Evolutionary conservation across 2,797 vertebrate genomes (phyloP), one percentile per base, ranked within the genome.

Genomic region (Halcyon smyrnensis): DNA sequence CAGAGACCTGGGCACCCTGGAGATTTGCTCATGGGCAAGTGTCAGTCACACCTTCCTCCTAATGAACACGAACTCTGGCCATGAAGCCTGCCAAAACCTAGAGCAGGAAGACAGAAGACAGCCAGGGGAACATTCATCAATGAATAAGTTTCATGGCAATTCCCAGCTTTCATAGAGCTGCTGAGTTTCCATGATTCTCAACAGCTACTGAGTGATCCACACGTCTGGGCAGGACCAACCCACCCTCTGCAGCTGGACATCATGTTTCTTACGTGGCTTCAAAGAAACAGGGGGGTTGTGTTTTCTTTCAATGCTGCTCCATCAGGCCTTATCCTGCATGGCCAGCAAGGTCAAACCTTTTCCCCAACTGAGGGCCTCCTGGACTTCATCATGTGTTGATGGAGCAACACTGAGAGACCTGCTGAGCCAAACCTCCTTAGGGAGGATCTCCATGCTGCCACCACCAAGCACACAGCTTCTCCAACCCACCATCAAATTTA

Each of bases 141-240:
- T 70, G 71, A 92, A 70, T 23, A 56, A 59, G 34, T 53, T 92
- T 79, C 53, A 65, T 59, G 46, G 83, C 89, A 93, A 95, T 53
- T 45, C 16, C 3, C 20, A 32, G 24, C 50, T 73, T 73, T 77
- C 43, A 56, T 74, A 41, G 23, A 43, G 60, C n/a, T 32, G 18
- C 56, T n/a, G 53, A 36, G 13, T 37, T 80, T 75, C 11, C 0
- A 39, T 90, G 85, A 65, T 90, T 80, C 79, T 90, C 6, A 1
- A 25, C 23, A 12, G 45, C 27, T 74, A 20, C 54, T 83, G 34
- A 0, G 2, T 37, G 75, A 54, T 21, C 28, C 30, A 16, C 4
- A 2, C 23, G 50, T 34, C 30, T 73, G 77, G 32, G 36, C 51
- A 54, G 41, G 51, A 45, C 30, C 68, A 71, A 30, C 32, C 17